Base-by-base conservation (phyloP, 2,113 vertebrate species). In the Delphinus delphis region DNA sequence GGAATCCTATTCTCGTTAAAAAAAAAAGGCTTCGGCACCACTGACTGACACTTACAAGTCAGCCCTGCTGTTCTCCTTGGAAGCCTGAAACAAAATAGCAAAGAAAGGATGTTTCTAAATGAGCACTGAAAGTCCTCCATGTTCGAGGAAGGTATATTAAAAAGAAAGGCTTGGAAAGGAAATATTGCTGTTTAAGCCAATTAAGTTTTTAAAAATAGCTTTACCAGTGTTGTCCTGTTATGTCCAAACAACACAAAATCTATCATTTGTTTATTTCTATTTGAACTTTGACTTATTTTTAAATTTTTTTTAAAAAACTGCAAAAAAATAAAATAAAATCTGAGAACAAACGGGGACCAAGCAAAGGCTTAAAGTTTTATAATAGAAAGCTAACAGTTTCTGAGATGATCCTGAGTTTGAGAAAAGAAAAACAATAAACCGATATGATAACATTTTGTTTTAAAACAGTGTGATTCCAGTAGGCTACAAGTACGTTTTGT, bases 21-120 rank as follows among this genome's bases (percentile, higher is more conserved):
- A 95, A 97, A 97, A 97, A 41, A 97, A 87, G 33, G 25, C 74
- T 76, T 97, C 95, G 86, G 81, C 93, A 98, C 85, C 73, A 47
- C 28, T 97, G 26, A 96, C 65, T 94, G 81, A 96, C 90, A 94
- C 38, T 85, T 3, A 26, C 10, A 89, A 96, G 71, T 86, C 74
- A 89, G 36, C n/a, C 18, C 11, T 41, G 53, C 88, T 76, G 21
- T 97, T 97, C 36, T 77, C 20, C 1, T 23, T 88, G 67, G 82
- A 86, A 97, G 44, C 83, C 2, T 5, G 15, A n/a, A 81, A 28
- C 38, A 82, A 60, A 95, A 80, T n/a, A 89, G 15, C 6, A 70
- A 74, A 92, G 44, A 81, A 90, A 95, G 44, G 79, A 23, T 38
- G 18, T 92, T 76, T 88, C 70, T 79, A 82, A 97, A 81, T 36